phyloP scores from a whole-genome alignment of 1,140 invertebrate genomes.

The Aphelinus atriplicis region DNA sequence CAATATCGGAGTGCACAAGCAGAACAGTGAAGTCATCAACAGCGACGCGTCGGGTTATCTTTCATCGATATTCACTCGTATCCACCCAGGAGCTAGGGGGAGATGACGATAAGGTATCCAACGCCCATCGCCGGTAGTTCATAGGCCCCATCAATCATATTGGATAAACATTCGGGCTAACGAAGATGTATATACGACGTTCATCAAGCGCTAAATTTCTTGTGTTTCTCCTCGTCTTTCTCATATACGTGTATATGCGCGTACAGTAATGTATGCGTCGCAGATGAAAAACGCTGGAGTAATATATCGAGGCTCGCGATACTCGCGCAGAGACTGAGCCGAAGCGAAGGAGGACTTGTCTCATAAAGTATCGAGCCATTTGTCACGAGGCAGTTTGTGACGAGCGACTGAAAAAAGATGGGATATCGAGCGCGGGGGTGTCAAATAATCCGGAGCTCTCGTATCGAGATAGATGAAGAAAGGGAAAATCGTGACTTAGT shows the following conservation, averaged over 20 bases:
- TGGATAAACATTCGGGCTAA: too few relatives aligned
- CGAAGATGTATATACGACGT: too few relatives aligned
- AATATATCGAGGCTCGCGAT: constrained; percentile 1
- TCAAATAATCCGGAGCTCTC: constrained; percentile 9
- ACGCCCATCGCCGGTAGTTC: too few relatives aligned
- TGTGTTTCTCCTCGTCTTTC: too few relatives aligned
- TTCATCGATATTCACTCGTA: too few relatives aligned
- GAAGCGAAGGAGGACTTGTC: constrained; percentile 48
- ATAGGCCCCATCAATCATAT: too few relatives aligned
- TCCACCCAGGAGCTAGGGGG: too few relatives aligned
- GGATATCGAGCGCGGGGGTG: background rate
- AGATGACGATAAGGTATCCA: too few relatives aligned
- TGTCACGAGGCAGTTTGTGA: constrained; percentile 52
- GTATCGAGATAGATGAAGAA: constrained; percentile 12
- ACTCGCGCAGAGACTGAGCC: background rate
- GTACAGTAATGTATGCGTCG: background rate
- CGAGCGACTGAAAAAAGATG: constrained; percentile 40
- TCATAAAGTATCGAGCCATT: constrained; percentile 54
- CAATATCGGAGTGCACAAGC: too few relatives aligned
- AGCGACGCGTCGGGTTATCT: too few relatives aligned
- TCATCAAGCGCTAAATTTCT: too few relatives aligned
- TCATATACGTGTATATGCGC: background rate
- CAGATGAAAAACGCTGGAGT: constrained; percentile 10
- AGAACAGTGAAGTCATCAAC: too few relatives aligned
- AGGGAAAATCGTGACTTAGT: constrained; percentile 34